Base-by-base conservation (phyloP, 2,113 vertebrate species). In the Ardeotis arabs region DNA sequence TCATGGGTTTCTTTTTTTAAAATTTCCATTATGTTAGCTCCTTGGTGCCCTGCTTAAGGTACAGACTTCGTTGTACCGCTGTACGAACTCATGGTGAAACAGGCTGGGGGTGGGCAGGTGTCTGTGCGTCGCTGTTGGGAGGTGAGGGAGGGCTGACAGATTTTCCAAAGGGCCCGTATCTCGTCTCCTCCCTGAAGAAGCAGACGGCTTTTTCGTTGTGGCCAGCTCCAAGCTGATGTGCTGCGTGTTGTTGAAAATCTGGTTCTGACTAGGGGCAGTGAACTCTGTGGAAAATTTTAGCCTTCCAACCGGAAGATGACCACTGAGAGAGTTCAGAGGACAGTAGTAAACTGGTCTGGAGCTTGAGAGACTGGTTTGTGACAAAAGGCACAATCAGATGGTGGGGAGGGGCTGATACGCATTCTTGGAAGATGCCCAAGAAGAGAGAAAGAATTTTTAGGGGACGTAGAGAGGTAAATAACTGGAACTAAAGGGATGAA, bases 341-440 rank as follows among this genome's bases (percentile, higher is more conserved):
- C 60, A 53, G n/a, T 3, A 49, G 68, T 12, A 41, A 80, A 60
- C 83, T 84, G 87, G 50, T 60, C 55, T 2, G 7, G 76, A 91
- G 85, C 93, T 89, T 21, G 89, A 92, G 92, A 76, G 94, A 91
- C 94, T 68, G 80, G 92, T 86, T 91, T 49, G 89, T 91, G 92
- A 95, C 91, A 82, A 66, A 63, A 55, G 50, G 20, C 89, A 89
- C 89, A 86, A 83, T 94, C 94, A 94, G 85, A 15, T 80, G 64
- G 27, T 77, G 87, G 58, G 81, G 50, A 95, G 72, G 55, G 45
- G 72, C 81, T 83, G 78, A 64, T 49, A 52, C 3, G 0, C 20
- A 3, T 52, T 59, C 77, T 59, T 77, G 79, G 79, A 78, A 47
- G 89, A 33, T 66, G 85, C 76, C 72, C 81, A 60, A 53, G 66